phyloP scores from a whole-genome alignment of 2,888 invertebrate species.

The Rapana venosa region DNA sequence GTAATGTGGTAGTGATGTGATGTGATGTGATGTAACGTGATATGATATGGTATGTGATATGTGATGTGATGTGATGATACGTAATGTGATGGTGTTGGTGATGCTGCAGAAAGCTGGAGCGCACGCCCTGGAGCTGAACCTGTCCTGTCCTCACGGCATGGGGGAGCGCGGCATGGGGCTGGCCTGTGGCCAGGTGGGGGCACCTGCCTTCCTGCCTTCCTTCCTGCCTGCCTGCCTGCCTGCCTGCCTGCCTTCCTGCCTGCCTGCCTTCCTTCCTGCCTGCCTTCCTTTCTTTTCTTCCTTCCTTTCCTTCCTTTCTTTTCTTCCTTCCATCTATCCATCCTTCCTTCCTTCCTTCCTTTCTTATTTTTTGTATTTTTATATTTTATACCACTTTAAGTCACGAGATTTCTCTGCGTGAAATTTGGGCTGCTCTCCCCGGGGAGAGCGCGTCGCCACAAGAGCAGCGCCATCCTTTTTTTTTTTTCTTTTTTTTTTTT shows the following conservation, averaged over 20 bases:
- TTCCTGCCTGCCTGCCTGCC: neutral
- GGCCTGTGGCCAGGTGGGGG: constrained; percentile 93
- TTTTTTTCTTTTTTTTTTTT: too few relatives aligned
- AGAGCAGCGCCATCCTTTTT: too few relatives aligned
- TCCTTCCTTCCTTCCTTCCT: too few relatives aligned
- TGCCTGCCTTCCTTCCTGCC: neutral
- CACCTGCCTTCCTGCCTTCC: neutral
- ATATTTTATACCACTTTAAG: too few relatives aligned
- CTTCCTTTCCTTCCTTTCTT: neutral
- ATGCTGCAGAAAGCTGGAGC: constrained; percentile 85
- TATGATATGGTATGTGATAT: too few relatives aligned
- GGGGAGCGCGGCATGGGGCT: constrained; percentile 98
- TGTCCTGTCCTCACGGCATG: constrained; percentile 99
- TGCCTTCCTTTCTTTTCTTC: neutral
- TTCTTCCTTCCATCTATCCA: neutral
- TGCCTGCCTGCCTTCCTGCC: neutral
- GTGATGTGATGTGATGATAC: too few relatives aligned
- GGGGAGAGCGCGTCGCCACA: too few relatives aligned
- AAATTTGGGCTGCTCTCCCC: too few relatives aligned
- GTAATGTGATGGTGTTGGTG: neutral
- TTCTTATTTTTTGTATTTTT: too few relatives aligned
- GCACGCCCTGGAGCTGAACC: constrained; percentile 95
- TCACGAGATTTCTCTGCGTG: too few relatives aligned
- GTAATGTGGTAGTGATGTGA: too few relatives aligned
- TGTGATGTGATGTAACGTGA: too few relatives aligned